phyloP scores from a whole-genome alignment of 2,113 vertebrate species.

The Corythaeola cristata region DNA sequence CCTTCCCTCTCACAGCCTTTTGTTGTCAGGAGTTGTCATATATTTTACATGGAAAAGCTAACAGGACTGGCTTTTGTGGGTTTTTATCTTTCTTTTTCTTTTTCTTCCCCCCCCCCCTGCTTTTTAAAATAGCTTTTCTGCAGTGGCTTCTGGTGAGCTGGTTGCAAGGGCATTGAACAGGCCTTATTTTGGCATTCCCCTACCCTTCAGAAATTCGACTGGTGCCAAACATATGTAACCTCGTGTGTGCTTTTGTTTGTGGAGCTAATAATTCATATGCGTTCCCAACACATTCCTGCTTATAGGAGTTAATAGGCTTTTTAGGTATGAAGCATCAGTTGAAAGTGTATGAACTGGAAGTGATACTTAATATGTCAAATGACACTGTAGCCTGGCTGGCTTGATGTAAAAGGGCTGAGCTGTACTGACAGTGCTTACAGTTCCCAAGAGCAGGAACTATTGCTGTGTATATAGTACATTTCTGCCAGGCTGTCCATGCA shows the following conservation, averaged over 20 bases:
- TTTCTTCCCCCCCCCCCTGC: fast-evolving
- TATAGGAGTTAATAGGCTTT: neutral
- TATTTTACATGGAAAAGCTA: neutral
- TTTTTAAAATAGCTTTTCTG: neutral
- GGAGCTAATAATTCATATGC: neutral
- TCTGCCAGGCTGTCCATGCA: neutral
- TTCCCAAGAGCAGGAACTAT: neutral
- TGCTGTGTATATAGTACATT: neutral
- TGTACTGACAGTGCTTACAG: neutral
- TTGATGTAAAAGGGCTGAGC: neutral
- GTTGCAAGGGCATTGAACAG: neutral
- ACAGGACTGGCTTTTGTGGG: neutral
- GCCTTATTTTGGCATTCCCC: neutral
- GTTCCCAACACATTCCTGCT: neutral
- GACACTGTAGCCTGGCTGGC: neutral
- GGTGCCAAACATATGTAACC: neutral
- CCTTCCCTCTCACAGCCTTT: neutral
- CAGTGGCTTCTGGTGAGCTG: neutral
- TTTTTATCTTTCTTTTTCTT: neutral
- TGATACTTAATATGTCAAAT: neutral
- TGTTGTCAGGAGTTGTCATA: neutral
- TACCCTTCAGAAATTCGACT: neutral
- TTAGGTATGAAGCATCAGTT: neutral
- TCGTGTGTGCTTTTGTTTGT: neutral
- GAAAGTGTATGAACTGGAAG: neutral